A percentile compares a stretch with the other conserved stretches of the same genome.
Evolutionary conservation across 2,113 vertebrate species (phyloP).

Genomic region (Cacatua alba): DNA sequence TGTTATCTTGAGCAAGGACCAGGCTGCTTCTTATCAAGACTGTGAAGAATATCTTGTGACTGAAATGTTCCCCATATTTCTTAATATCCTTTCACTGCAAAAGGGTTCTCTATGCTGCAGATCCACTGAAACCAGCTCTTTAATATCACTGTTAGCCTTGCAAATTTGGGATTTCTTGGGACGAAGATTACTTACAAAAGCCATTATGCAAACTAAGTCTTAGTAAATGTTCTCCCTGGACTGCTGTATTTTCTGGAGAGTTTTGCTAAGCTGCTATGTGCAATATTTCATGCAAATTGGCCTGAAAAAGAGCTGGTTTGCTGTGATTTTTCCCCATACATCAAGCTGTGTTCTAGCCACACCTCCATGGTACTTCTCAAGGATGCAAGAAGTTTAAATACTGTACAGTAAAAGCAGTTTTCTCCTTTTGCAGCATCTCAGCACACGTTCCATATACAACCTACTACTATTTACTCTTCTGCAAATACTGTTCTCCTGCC

Average conservation of each 20-base stretch:
- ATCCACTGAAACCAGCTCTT: background rate
- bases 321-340: background rate
- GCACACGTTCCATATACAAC: background rate
- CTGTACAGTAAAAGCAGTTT: background rate
- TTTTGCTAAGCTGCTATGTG: background rate
- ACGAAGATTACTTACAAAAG: constrained; percentile 54
- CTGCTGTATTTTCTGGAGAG: constrained; percentile 4
- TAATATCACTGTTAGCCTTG: background rate
- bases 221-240: constrained; percentile 34
- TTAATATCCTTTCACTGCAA: background rate
- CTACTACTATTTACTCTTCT: background rate
- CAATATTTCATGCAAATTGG: background rate
- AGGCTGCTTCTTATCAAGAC: background rate
- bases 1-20: background rate
- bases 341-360: background rate
- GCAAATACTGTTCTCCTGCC: background rate
- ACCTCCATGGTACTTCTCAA: background rate
- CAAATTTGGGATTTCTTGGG: constrained; percentile 53
- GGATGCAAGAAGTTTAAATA: background rate
- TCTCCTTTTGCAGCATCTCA: background rate
- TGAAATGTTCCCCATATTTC: background rate
- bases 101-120: background rate
- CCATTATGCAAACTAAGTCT: constrained; percentile 50
- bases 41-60: background rate
- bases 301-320: background rate